phyloP scores from a whole-genome alignment of 1,140 invertebrate species.

The Leptinotarsa lineolata region DNA sequence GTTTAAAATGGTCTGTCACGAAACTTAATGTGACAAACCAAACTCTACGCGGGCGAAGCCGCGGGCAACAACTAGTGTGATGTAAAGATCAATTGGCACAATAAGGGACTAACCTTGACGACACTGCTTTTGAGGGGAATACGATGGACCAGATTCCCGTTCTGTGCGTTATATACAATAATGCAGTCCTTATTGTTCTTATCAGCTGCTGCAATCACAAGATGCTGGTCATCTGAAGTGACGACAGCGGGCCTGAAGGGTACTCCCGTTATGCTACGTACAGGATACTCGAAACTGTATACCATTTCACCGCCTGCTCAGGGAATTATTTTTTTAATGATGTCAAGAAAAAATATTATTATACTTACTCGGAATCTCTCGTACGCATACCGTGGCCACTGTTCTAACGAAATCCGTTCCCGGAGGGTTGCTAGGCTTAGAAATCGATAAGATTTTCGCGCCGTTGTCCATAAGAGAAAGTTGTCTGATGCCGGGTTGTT shows the following conservation, averaged over 20 bases:
- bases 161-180: slow-evolving; percentile 82
- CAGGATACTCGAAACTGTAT: slow-evolving; percentile 80
- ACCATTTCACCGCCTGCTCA: slow-evolving; percentile 70
- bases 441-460: slow-evolving; percentile 83
- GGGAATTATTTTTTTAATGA: not conserved
- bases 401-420: slow-evolving; percentile 65
- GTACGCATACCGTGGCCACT: slow-evolving; percentile 67
- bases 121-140: slow-evolving; percentile 67
- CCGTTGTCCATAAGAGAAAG: slow-evolving; percentile 83
- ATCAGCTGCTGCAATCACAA: slow-evolving; percentile 80
- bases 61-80: too few species aligned
- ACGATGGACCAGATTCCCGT: slow-evolving; percentile 79
- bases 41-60: too few species aligned
- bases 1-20: too few species aligned
- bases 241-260: slow-evolving; percentile 75
- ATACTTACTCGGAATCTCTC: slow-evolving; percentile 70
- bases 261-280: slow-evolving; percentile 68
- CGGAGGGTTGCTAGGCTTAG: slow-evolving; percentile 66
- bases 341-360: not conserved
- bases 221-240: slow-evolving; percentile 77
- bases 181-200: slow-evolving; percentile 83
- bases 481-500: slow-evolving; percentile 85
- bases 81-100: not conserved
- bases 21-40: too few species aligned
- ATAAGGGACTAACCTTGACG: slow-evolving; percentile 63